These are phyloP conservation scores for Phrynocephalus guinanensis DNA, from an alignment of 2,797 vertebrate genomes.

Conservation along the genomic window DNA sequence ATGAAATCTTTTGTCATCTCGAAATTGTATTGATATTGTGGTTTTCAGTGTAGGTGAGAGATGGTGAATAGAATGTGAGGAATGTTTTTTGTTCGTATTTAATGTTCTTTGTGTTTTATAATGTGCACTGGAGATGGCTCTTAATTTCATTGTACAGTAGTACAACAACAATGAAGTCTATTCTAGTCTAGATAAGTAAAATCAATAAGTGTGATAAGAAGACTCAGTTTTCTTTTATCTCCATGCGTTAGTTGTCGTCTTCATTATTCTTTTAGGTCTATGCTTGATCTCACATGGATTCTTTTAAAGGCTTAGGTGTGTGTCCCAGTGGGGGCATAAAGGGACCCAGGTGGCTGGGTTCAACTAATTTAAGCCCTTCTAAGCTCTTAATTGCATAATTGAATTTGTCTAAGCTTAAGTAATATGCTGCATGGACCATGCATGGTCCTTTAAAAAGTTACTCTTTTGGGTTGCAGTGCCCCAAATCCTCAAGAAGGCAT, in stretches of 20 bases:
- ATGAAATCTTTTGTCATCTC: not conserved
- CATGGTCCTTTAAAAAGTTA: no score
- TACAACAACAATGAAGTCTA: no score
- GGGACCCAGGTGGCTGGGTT: not conserved
- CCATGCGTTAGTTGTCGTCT: not conserved
- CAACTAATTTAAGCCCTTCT: not conserved
- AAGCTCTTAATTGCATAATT: constrained; percentile 6
- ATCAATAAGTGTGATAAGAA: not conserved
- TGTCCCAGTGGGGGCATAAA: not conserved
- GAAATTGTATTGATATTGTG: not conserved
- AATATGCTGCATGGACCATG: not conserved
- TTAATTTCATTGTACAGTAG: no score
- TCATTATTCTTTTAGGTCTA: not conserved
- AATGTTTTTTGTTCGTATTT: no score
- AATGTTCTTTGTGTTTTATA: no score
- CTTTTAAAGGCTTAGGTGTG: not conserved
- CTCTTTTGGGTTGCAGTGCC: no score
- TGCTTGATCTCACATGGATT: not conserved
- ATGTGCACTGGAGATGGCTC: no score
- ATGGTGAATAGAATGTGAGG: not conserved
- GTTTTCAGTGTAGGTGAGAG: not conserved
- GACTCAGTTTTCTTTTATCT: not conserved
- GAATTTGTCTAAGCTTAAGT: not conserved
- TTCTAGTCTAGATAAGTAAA: no score
- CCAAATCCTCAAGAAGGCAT: no score